These are phyloP conservation scores for Philotrypesis tridentata DNA, from an alignment of 1,140 invertebrate species.

Conservation along the genomic window DNA sequence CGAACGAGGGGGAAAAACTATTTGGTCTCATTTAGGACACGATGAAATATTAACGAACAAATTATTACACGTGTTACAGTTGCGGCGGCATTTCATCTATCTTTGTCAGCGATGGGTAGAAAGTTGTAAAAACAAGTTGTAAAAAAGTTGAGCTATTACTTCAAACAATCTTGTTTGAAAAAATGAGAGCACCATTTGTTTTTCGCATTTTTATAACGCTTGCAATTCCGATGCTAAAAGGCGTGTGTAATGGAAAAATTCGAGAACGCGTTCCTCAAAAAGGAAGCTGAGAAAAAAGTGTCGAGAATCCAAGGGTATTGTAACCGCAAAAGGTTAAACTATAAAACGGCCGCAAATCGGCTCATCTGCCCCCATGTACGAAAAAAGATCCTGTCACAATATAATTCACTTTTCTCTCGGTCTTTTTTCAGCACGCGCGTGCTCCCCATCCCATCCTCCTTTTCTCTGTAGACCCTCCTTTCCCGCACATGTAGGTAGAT, in stretches of 20 bases:
- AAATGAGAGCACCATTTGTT: no score
- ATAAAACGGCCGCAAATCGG: conserved; percentile 42
- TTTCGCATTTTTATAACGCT: no score
- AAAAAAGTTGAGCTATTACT: neutral
- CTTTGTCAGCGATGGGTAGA: neutral
- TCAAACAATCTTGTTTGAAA: no score
- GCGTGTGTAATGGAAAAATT: no score
- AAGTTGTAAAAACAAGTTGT: neutral
- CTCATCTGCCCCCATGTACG: conserved; percentile 10
- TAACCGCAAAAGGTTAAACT: neutral
- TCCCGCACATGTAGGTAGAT: neutral
- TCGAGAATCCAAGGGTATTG: neutral
- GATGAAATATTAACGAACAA: neutral
- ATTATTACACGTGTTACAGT: neutral
- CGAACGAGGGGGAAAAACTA: conserved; percentile 6
- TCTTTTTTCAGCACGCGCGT: conserved; percentile 16
- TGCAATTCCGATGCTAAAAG: no score
- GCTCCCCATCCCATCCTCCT: neutral
- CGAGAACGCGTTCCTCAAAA: neutral
- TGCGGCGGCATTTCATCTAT: neutral
- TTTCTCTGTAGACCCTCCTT: neutral
- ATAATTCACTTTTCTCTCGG: conserved; percentile 42
- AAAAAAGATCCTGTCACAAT: conserved; percentile 41
- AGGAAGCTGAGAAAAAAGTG: neutral
- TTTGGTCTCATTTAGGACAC: conserved; percentile 18